Evolutionary conservation across 1,140 invertebrate species (phyloP).

Genomic region (Drosophila dunni): DNA sequence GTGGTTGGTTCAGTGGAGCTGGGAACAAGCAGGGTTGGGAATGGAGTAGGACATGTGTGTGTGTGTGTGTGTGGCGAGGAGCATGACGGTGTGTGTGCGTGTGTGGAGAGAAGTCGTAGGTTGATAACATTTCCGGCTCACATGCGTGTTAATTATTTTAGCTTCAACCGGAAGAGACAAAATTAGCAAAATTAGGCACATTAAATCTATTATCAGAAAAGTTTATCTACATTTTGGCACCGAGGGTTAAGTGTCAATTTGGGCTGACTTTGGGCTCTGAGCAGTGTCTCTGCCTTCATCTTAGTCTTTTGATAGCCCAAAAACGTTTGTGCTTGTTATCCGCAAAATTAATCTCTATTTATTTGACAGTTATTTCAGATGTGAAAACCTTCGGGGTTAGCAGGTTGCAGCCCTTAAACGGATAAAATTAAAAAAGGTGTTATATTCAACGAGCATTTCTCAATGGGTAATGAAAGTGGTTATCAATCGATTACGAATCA

Average conservation of each 20-base stretch:
- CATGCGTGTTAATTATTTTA: conserved; percentile 64
- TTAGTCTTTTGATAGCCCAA: neutral
- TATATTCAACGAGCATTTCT: too few species aligned
- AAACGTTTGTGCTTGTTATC: conserved; percentile 18
- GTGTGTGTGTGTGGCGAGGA: too few species aligned
- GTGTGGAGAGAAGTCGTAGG: neutral
- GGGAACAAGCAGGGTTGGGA: neutral
- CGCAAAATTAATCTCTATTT: conserved; percentile 37
- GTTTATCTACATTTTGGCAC: conserved; percentile 39
- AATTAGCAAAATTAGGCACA: conserved; percentile 60
- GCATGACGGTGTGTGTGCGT: too few species aligned
- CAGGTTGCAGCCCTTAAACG: neutral
- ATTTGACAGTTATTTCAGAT: conserved; percentile 16
- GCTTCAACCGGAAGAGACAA: conserved; percentile 35
- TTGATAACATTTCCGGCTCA: conserved; percentile 36
- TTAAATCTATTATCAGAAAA: conserved; percentile 61
- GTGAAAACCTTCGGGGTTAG: neutral
- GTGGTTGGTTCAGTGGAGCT: neutral
- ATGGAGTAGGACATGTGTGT: too few species aligned
- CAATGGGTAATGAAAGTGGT: too few species aligned
- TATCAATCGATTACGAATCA: neutral
- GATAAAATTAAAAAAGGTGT: neutral
- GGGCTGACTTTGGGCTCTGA: conserved; percentile 24
- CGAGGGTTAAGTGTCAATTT: conserved; percentile 54
- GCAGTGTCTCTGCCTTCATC: neutral